Evolutionary conservation across 2,888 invertebrate species (phyloP), one percentile per base, ranked within the genome.

Genomic region (Idaea dimidiata): DNA sequence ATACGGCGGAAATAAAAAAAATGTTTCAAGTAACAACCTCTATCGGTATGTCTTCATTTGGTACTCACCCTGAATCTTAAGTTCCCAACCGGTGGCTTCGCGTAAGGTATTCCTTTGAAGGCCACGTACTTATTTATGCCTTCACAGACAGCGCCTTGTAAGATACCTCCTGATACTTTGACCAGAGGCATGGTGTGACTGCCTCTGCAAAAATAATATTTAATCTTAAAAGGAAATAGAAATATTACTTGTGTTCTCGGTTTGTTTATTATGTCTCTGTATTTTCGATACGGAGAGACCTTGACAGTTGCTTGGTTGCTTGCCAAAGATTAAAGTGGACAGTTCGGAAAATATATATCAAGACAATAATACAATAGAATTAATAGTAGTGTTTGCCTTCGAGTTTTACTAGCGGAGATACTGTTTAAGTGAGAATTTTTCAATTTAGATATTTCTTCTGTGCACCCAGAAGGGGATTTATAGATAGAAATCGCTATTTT

Each of bases 31-130:
- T 73, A 71, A 69, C 67, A 62, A 67, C 66, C 66, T 72, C 66
- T 72, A 75, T 70, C 65, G 65, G 71, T 74, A 76, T 73, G 68
- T 73, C 70, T 75, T 73, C 69, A 70, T 71, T 74, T 71, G 68
- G 65, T 64, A 81, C 84, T 90, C 80, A 94, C 94, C 93, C 94
- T 93, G 83, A 94, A 94, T 86, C 94, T 87, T 65, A 94, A 89
- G 73, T 88, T 75, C 55, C 93, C 93, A 43, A 94, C 66, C 14
- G 94, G 94, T 59, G 94, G 94, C 69, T 89, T 86, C 7, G 94
- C 94, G 72, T 94, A 94, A 17, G 94, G 94, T 70, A 94, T 93
- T 60, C 94, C 94, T 81, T 92, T 92, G 77, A 93, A 93, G 57
- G 91, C 86, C 54, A 83, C 75, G 73, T 88, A 93, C 64, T 79